Evolutionary conservation across 2,113 vertebrate genomes (phyloP).

Genomic region (Notothenia coriiceps): DNA sequence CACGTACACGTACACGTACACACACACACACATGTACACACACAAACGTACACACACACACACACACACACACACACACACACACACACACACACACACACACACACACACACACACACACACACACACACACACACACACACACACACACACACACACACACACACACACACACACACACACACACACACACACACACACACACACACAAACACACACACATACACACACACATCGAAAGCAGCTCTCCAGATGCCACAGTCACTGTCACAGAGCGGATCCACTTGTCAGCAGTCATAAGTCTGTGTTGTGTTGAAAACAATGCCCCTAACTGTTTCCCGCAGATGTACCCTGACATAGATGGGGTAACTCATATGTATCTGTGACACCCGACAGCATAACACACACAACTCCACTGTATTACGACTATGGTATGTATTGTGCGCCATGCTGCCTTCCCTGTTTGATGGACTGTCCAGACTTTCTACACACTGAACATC

Average conservation of each 20-base stretch:
- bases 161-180: no score
- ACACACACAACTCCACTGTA: constrained; percentile 65
- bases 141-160: background rate
- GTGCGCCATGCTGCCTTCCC: constrained; percentile 20
- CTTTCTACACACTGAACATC: constrained; percentile 28
- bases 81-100: no score
- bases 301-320: constrained; percentile 60
- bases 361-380: constrained; percentile 57
- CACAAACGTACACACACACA: no score
- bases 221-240: constrained; percentile 23
- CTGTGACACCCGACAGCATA: constrained; percentile 67
- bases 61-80: no score
- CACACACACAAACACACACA: constrained; percentile 18
- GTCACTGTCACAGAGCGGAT: constrained; percentile 70
- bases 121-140: no score
- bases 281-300: constrained; percentile 70
- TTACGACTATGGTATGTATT: constrained; percentile 52
- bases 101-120: no score
- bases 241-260: constrained; percentile 53
- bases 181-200: no score
- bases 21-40: constrained; percentile 32
- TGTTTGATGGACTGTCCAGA: constrained; percentile 49
- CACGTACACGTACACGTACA: no score
- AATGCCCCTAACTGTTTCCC: constrained; percentile 60
- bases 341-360: constrained; percentile 53